Base-by-base conservation (phyloP, 53 echinoderm and acorn worm species). In the Temnopleurus reevesii region DNA sequence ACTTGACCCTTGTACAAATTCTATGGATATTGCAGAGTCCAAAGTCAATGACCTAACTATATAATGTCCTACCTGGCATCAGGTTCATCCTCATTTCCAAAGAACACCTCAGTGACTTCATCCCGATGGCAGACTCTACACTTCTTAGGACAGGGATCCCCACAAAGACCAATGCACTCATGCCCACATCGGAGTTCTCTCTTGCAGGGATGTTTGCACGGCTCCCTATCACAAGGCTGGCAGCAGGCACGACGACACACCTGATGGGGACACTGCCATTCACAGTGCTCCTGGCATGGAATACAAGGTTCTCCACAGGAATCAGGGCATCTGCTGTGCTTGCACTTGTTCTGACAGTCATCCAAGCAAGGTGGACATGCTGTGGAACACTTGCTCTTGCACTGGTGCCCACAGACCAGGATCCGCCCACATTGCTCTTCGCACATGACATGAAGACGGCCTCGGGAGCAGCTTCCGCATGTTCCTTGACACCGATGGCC, bases 361-460 rank as follows among this genome's bases (percentile, higher is more conserved):
- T 92, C 81, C 31, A 87, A 81, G 51, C 97, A 97, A 2, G 97
- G 97, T 49, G 95, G 98, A 89, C 95, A 98, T 54, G 92, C 63
- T 12, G 61, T 53, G 8, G 98, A 90, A 77, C 98, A 98, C 31
- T 79, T 84, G 21, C 89, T 89, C 34, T 81, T 54, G 60, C 98
- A 98, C 55, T 47, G 89, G 77, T 98, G 98, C 29, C 95, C 94
- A 87, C 98, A 98, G 8, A 98, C 93, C 19, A 98, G 45, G 15
- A 86, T 94, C 44, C 93, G 93, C 15, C 89, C 84, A 88, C 98
- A 98, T 19, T 85, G 91, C 53, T 92, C 58, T 2, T 60, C 33
- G 83, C 98, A 98, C 25, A 84, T 51, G 8, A 86, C 55, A 71
- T 98, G 98, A 5, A 98, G 54, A 23, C 94, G 90, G 38, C 98